Conservation (phyloP, 2,888 invertebrate species). For the Conops quadrifasciatus region DNA sequence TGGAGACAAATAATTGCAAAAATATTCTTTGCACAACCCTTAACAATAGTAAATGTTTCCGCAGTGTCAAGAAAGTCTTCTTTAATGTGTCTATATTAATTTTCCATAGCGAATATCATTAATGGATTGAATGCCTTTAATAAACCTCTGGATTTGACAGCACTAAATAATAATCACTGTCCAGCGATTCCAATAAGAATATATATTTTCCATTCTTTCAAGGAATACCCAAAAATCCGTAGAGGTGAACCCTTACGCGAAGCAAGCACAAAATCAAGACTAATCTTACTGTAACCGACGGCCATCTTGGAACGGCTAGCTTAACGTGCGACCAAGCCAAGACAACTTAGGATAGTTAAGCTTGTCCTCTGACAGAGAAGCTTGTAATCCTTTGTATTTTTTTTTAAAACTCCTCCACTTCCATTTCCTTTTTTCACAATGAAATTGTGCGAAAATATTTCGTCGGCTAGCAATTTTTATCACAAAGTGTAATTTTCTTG, state of each 20-base stretch:
- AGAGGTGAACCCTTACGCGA: neutral
- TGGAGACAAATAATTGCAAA: neutral
- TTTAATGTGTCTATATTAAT: neutral
- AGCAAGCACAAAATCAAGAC: conserved; percentile 5
- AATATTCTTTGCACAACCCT: neutral
- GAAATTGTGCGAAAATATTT: neutral
- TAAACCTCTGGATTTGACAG: conserved; percentile 1
- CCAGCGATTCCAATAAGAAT: conserved; percentile 13
- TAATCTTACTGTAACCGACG: conserved; percentile 59
- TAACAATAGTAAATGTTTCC: too few relatives aligned
- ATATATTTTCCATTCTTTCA: neutral
- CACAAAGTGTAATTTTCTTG: conserved; percentile 24
- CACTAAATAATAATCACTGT: neutral
- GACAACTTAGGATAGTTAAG: conserved; percentile 1
- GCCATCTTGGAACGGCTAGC: conserved; percentile 61
- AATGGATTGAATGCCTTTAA: neutral
- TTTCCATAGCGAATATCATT: neutral
- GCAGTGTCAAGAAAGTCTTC: neutral
- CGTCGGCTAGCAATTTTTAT: neutral
- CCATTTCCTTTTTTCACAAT: neutral
- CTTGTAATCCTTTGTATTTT: neutral
- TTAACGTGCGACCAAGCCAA: conserved; percentile 9
- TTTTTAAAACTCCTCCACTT: neutral
- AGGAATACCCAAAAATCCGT: neutral
- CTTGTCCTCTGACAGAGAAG: neutral